These are phyloP conservation scores for Chloroceryle amazona DNA, from an alignment of 2,797 vertebrate species.

Conservation along the genomic window DNA sequence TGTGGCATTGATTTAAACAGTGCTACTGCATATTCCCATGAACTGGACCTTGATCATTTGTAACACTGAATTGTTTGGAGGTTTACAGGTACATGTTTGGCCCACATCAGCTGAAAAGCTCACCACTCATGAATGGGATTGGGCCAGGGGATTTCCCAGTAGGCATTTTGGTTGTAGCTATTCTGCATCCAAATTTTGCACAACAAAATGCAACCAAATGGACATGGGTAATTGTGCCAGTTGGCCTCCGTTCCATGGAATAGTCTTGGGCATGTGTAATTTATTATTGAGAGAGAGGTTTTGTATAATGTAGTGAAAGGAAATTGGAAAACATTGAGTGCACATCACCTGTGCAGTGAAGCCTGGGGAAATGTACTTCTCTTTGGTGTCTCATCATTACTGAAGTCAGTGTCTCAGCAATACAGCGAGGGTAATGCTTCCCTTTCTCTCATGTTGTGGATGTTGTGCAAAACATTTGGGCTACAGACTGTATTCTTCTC, in stretches of 20 bases:
- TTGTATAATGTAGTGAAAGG: neutral
- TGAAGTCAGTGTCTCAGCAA: neutral
- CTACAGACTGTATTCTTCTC: neutral
- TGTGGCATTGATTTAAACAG: neutral
- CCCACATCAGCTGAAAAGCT: neutral
- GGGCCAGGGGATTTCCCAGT: neutral
- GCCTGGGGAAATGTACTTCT: neutral
- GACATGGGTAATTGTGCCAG: neutral
- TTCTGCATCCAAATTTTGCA: neutral
- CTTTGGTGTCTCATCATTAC: neutral
- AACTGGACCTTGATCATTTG: neutral
- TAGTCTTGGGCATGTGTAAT: fast-evolving
- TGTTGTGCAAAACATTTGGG: neutral
- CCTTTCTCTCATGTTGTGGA: neutral
- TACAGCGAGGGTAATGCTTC: neutral
- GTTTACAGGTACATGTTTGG: neutral
- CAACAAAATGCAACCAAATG: neutral
- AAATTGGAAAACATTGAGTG: neutral
- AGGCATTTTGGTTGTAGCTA: neutral
- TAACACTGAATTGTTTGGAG: neutral
- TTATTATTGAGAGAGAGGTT: neutral
- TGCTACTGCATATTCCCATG: fast-evolving
- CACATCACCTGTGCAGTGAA: neutral
- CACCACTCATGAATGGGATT: fast-evolving
- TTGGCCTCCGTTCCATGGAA: neutral